Percentiles rank a stretch among this genome's conserved stretches.
Conservation (phyloP, 2,888 invertebrate genomes). For the Resseliella maxima region DNA sequence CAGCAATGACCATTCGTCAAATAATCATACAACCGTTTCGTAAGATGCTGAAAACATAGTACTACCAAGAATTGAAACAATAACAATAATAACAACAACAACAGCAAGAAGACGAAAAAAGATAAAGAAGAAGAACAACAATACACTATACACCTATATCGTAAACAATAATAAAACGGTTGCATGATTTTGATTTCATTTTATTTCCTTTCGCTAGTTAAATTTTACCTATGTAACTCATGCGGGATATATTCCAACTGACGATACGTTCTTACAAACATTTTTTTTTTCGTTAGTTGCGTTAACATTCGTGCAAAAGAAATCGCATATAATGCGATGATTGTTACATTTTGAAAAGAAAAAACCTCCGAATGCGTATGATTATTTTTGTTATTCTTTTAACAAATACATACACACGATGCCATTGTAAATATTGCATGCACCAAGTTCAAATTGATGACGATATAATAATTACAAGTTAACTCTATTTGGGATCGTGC, state of each 20-base stretch:
- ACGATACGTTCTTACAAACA: neutral
- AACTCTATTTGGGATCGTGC: neutral
- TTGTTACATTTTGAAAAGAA: neutral
- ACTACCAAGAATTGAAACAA: neutral
- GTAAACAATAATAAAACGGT: slow-evolving; percentile 46
- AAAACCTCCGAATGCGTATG: neutral
- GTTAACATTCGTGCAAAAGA: neutral
- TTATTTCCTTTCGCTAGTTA: slow-evolving; percentile 44
- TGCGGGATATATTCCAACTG: neutral
- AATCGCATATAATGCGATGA: neutral
- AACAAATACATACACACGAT: no score
- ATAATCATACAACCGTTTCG: neutral
- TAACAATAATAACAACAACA: neutral
- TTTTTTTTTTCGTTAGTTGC: neutral
- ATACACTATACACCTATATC: no score
- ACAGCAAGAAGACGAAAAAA: neutral
- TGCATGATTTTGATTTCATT: slow-evolving; percentile 51
- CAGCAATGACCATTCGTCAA: slow-evolving; percentile 27
- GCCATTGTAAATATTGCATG: neutral
- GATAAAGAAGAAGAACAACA: neutral
- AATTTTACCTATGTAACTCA: neutral
- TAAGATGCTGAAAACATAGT: neutral
- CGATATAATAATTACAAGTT: slow-evolving; percentile 6
- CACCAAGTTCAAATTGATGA: slow-evolving; percentile 23
- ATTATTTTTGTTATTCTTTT: neutral